A percentile compares a stretch with the other conserved stretches of the same genome.
Conservation (phyloP, 2,113 vertebrate species). For the Gymnogyps californianus region DNA sequence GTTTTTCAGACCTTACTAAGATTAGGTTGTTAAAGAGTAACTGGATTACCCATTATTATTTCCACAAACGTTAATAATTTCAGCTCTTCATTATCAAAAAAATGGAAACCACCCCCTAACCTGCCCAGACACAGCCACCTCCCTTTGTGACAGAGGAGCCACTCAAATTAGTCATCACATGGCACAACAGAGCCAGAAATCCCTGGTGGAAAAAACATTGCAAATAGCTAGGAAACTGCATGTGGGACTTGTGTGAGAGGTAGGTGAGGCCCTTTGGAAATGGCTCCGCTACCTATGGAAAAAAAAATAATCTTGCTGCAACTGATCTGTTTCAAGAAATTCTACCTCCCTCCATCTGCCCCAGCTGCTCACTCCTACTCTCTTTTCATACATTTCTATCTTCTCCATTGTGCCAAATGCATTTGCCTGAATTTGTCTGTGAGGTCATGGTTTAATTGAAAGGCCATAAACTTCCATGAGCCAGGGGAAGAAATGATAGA, state of each 20-base stretch:
- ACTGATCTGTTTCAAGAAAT: constrained; percentile 1
- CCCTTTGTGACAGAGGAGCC: background rate
- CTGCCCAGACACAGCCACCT: background rate
- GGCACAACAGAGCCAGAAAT: background rate
- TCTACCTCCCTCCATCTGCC: background rate
- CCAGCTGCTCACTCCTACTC: constrained; percentile 18
- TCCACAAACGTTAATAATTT: background rate
- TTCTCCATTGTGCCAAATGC: background rate
- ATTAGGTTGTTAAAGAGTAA: background rate
- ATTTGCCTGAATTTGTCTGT: background rate
- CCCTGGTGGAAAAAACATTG: background rate
- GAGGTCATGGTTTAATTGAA: background rate
- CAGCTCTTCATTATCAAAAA: background rate
- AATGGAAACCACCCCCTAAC: background rate
- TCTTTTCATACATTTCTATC: background rate
- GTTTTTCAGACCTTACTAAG: background rate
- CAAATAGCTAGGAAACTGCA: background rate
- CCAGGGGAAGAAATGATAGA: background rate
- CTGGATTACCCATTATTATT: background rate
- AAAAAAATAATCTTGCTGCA: background rate
- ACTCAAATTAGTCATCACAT: background rate
- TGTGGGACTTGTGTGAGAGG: background rate
- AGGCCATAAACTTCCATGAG: background rate
- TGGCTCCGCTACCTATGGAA: background rate
- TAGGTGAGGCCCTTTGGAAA: background rate